Conservation (phyloP, 2,113 vertebrate genomes). For the Rhea pennata region DNA sequence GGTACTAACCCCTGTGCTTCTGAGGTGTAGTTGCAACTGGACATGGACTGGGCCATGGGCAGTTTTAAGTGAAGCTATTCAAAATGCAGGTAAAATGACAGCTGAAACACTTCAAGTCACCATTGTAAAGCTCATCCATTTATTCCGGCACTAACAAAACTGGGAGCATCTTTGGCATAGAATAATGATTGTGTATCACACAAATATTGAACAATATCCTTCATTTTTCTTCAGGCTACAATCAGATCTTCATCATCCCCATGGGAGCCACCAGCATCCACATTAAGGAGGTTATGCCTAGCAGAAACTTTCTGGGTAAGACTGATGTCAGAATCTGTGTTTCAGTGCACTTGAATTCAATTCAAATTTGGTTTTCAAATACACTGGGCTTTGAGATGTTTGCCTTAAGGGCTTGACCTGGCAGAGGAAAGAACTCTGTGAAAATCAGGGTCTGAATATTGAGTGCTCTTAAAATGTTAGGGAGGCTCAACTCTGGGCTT, state of each 20-base stretch:
- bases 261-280: slow-evolving; percentile 88
- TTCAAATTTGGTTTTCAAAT: not conserved
- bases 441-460: not conserved
- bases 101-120: not conserved
- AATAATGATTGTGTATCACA: not conserved
- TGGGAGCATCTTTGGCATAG: not conserved
- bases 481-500: not conserved
- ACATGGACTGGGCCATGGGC: not conserved
- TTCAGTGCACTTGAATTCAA: not conserved
- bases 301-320: slow-evolving; percentile 94
- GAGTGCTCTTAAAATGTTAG: not conserved
- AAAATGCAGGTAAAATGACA: not conserved
- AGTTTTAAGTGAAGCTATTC: not conserved
- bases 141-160: not conserved
- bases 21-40: not conserved
- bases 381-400: not conserved
- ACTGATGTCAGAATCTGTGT: not conserved
- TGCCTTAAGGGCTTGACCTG: not conserved
- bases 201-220: not conserved
- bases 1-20: not conserved
- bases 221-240: slow-evolving; percentile 84
- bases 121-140: not conserved
- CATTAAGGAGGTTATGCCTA: slow-evolving; percentile 87
- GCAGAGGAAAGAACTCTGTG: not conserved
- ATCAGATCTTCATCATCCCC: slow-evolving; percentile 92